Percentiles rank a stretch among this genome's conserved stretches.
Evolutionary conservation across 2,113 vertebrate species (phyloP).

Genomic region (Sardina pilchardus): DNA sequence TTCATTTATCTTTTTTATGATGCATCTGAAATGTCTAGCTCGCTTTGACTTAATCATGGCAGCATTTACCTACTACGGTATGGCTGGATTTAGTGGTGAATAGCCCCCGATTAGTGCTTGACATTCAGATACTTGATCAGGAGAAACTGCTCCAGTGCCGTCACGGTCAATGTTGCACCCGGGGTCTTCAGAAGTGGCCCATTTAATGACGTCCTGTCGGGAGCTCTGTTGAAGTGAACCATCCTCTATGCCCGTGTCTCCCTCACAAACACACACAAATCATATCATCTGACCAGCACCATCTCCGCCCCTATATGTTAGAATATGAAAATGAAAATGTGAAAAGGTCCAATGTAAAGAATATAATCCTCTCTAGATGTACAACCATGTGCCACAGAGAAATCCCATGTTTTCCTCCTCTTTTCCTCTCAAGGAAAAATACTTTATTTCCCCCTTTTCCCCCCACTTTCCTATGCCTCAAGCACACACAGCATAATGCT

Average conservation of each 20-base stretch:
- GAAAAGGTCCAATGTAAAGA: no score
- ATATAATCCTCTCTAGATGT: neutral
- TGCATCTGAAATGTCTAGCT: neutral
- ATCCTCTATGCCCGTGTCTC: neutral
- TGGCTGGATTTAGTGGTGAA: neutral
- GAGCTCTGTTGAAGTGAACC: neutral
- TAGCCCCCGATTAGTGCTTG: neutral
- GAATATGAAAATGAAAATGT: neutral
- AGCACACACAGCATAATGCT: neutral
- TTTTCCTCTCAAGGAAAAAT: neutral
- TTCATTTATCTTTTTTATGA: neutral
- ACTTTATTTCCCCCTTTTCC: neutral
- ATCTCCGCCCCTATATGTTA: neutral
- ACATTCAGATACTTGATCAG: neutral
- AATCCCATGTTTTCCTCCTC: neutral
- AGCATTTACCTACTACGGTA: neutral
- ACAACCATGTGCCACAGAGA: neutral
- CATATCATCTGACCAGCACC: neutral
- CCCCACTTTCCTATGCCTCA: neutral
- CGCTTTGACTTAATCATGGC: neutral
- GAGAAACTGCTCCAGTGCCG: neutral
- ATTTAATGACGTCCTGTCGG: neutral
- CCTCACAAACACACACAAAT: slow-evolving; percentile 5
- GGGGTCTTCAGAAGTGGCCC: neutral
- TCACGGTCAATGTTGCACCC: neutral